Percentiles rank a stretch among this genome's conserved stretches.
Evolutionary conservation across 2,797 vertebrate species (phyloP).

Genomic region (Gephyroberyx darwinii): DNA sequence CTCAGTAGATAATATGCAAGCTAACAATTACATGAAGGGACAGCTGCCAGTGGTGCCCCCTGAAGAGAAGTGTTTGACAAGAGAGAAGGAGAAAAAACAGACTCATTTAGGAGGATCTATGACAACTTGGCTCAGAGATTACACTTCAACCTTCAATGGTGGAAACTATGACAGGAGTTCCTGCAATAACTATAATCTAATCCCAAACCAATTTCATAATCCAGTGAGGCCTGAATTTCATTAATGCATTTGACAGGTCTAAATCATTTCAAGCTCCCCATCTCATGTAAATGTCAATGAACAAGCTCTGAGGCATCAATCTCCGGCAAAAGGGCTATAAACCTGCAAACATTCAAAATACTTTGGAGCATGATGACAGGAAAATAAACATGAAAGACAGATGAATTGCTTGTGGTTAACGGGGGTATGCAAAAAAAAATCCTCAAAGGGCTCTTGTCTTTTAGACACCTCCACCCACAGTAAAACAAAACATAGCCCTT

Average conservation of each 20-base stretch:
- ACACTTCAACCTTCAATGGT: constrained; percentile 23
- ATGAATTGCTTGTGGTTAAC: constrained; percentile 36
- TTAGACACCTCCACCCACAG: background rate
- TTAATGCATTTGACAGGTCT: constrained; percentile 57
- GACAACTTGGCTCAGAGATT: constrained; percentile 33
- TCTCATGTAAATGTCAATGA: constrained; percentile 64
- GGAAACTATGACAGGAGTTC: constrained; percentile 31
- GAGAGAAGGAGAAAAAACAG: constrained; percentile 5
- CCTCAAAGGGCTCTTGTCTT: constrained; percentile 37
- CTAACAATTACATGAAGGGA: constrained; percentile 5
- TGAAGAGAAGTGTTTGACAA: constrained; percentile 20
- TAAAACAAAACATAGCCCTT: constrained; percentile 2
- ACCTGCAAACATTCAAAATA: constrained; percentile 37
- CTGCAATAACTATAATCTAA: constrained; percentile 37
- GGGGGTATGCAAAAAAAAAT: constrained; percentile 3
- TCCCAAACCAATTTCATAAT: constrained; percentile 30
- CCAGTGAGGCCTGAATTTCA: constrained; percentile 40
- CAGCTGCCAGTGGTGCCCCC: background rate
- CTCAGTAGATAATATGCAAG: background rate
- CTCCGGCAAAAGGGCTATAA: constrained; percentile 21
- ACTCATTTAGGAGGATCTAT: constrained; percentile 31
- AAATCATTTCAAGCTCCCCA: constrained; percentile 51
- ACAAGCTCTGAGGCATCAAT: constrained; percentile 53
- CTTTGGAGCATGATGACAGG: constrained; percentile 40
- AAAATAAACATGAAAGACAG: constrained; percentile 52